Conservation (phyloP, 2,113 vertebrate genomes). For the Riparia riparia region DNA sequence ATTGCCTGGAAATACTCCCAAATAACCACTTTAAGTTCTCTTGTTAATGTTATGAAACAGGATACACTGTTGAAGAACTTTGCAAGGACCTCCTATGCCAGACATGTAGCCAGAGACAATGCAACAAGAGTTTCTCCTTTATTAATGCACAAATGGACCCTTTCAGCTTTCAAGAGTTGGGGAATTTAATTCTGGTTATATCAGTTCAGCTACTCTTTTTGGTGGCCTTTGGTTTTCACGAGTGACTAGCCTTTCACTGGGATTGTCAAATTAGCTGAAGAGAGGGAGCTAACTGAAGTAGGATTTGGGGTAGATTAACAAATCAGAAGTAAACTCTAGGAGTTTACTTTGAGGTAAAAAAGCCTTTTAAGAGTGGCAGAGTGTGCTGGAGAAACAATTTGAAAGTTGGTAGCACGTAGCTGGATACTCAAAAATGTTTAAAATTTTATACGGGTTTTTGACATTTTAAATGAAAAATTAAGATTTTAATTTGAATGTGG, state of each 20-base stretch:
- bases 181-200: not conserved
- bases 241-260: not conserved
- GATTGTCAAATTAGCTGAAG: not conserved
- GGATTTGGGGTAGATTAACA: not conserved
- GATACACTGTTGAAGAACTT: not conserved
- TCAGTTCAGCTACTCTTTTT: not conserved
- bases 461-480: not conserved
- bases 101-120: not conserved
- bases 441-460: not conserved
- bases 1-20: not conserved
- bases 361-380: not conserved
- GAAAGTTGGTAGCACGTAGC: not conserved
- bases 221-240: not conserved
- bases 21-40: not conserved
- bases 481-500: not conserved
- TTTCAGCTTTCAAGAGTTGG: not conserved
- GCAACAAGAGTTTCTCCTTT: not conserved
- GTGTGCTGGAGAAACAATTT: not conserved
- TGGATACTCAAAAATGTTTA: not conserved
- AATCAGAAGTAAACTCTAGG: not conserved
- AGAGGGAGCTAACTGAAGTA: not conserved
- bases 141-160: not conserved
- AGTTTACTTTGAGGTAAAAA: not conserved
- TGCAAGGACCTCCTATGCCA: not conserved
- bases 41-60: not conserved